A percentile compares a stretch with the other conserved stretches of the same genome.
Conservation (phyloP, 2,888 invertebrate genomes). For the Ypsolopha scabrella region DNA sequence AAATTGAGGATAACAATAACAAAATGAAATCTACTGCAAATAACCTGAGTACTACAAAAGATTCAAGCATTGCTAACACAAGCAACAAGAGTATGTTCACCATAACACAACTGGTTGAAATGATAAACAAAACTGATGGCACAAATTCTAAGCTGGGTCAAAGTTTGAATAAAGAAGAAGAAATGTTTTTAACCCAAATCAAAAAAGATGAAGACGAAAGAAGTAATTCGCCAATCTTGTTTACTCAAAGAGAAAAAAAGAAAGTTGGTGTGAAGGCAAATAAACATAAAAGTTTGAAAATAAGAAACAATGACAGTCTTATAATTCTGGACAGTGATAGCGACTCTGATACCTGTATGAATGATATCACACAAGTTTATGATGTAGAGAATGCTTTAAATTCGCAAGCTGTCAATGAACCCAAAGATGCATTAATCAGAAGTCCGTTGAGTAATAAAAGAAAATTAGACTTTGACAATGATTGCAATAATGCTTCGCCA, state of each 20-base stretch:
- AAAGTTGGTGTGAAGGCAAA: constrained; percentile 13
- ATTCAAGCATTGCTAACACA: constrained; percentile 17
- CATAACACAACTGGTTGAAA: constrained; percentile 55
- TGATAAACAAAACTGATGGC: constrained; percentile 42
- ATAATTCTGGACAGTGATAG: constrained; percentile 52
- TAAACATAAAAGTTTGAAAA: constrained; percentile 10
- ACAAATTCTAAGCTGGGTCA: constrained; percentile 12
- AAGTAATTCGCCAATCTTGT: constrained; percentile 44
- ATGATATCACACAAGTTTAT: constrained; percentile 26
- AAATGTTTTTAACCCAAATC: background rate
- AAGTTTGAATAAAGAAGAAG: constrained; percentile 1
- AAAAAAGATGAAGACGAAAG: constrained; percentile 20
- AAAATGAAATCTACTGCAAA: constrained; percentile 5
- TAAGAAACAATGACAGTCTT: constrained; percentile 25
- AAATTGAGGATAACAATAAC: constrained; percentile 10
- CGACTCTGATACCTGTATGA: constrained; percentile 23
- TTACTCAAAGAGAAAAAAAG: constrained; percentile 42
- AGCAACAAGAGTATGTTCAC: constrained; percentile 51
- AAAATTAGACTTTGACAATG: constrained; percentile 29
- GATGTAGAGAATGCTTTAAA: constrained; percentile 17
- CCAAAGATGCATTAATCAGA: constrained; percentile 10
- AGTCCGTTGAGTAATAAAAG: constrained; percentile 26
- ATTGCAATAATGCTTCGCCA: constrained; percentile 33
- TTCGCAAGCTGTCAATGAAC: constrained; percentile 6
- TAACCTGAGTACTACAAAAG: constrained; percentile 13